Conservation (phyloP, 2,888 invertebrate genomes). For the Timandra comae region DNA sequence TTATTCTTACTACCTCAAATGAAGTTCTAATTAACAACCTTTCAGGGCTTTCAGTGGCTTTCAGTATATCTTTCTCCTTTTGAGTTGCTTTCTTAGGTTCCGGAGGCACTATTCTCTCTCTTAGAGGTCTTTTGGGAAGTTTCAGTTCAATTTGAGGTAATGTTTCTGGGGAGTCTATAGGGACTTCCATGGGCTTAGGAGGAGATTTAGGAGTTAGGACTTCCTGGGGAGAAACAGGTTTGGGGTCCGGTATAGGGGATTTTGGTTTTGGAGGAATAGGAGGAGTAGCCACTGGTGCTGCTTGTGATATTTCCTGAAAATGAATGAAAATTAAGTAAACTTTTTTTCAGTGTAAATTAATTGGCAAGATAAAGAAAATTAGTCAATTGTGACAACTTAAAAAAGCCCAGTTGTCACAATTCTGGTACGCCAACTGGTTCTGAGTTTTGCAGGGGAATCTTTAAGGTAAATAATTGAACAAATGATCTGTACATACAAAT, state of each 20-base stretch:
- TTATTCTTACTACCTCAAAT: conserved; percentile 58
- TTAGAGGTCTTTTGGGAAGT: conserved; percentile 64
- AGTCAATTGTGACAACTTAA: too few relatives aligned
- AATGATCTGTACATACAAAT: too few relatives aligned
- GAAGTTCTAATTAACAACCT: conserved; percentile 55
- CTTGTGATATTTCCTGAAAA: conserved; percentile 57
- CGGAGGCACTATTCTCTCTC: conserved; percentile 58
- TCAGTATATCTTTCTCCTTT: conserved; percentile 34
- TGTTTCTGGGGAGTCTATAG: conserved; percentile 40
- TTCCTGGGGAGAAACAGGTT: conserved; percentile 10
- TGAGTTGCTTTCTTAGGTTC: conserved; percentile 34
- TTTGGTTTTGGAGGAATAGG: conserved; percentile 25
- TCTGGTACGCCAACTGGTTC: too few relatives aligned
- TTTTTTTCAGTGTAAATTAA: too few relatives aligned
- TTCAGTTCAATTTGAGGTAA: conserved; percentile 68
- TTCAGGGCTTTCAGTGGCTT: conserved; percentile 53
- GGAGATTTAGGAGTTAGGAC: conserved; percentile 11
- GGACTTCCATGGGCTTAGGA: conserved; percentile 16
- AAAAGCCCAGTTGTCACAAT: too few relatives aligned
- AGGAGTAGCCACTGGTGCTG: conserved; percentile 39
- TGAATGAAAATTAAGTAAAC: not conserved
- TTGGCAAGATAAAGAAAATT: too few relatives aligned
- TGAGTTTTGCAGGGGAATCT: too few relatives aligned
- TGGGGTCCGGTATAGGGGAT: conserved; percentile 26
- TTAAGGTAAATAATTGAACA: too few relatives aligned